Conservation (phyloP, 1,140 invertebrate species). For the Aphelenchoides fujianensis region DNA sequence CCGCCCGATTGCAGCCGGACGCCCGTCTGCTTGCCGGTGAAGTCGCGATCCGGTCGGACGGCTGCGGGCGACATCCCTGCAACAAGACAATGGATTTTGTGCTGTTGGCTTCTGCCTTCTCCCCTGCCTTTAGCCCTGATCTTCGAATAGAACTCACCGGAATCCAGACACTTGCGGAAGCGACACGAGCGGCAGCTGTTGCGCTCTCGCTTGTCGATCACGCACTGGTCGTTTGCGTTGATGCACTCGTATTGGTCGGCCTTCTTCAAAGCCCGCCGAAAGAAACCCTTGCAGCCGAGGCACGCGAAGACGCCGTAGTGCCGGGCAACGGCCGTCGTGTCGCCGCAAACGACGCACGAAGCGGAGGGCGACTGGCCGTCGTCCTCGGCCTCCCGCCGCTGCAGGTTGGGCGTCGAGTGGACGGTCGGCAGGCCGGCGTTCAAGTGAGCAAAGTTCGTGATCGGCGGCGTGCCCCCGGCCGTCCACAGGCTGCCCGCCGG, state of each 20-base stretch:
- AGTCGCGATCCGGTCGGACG: conserved; percentile 55
- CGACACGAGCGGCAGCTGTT: conserved; percentile 53
- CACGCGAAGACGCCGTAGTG: conserved; percentile 57
- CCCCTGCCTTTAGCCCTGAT: too few relatives aligned
- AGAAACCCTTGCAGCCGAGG: conserved; percentile 48
- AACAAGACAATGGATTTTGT: conserved; percentile 40
- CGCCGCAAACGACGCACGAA: conserved; percentile 32
- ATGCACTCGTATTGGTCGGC: conserved; percentile 59
- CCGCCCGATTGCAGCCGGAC: neutral
- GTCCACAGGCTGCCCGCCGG: too few relatives aligned
- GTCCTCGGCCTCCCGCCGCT: neutral
- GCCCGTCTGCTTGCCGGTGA: conserved; percentile 43
- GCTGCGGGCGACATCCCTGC: conserved; percentile 31
- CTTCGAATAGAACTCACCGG: too few relatives aligned
- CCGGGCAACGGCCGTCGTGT: conserved; percentile 9
- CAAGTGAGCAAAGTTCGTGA: neutral
- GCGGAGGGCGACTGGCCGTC: too few relatives aligned
- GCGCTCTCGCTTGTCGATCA: conserved; percentile 48
- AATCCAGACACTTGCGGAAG: conserved; percentile 54
- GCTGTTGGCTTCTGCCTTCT: conserved; percentile 4
- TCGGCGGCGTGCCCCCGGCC: neutral
- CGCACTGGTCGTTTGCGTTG: conserved; percentile 53
- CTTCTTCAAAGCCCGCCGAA: conserved; percentile 57
- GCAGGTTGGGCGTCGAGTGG: neutral
- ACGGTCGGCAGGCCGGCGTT: too few relatives aligned